Percentiles rank a stretch among this genome's conserved stretches.
These are phyloP conservation scores for Dicyrtoma fusca DNA, from an alignment of 2,888 invertebrate species.

Conservation along the genomic window DNA sequence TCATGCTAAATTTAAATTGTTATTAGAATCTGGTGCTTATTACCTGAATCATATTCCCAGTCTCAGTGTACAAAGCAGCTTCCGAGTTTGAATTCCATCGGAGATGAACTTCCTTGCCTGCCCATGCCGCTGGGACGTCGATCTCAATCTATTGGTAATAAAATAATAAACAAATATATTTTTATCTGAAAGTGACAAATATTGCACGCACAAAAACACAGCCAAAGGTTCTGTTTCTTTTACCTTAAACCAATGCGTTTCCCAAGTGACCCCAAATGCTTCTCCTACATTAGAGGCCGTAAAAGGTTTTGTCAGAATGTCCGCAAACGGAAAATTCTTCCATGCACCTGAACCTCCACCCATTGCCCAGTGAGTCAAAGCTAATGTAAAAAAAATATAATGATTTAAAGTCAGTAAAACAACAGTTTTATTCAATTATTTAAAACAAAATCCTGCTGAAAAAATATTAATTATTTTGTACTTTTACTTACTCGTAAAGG, in stretches of 20 bases:
- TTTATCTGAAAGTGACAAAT: neutral
- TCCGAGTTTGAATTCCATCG: conserved; percentile 62
- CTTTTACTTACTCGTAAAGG: conserved; percentile 45
- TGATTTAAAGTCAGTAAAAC: too few species aligned
- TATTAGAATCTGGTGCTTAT: too few species aligned
- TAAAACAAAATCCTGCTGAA: too few species aligned
- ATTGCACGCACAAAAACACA: neutral
- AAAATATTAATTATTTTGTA: too few species aligned
- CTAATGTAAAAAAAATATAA: too few species aligned
- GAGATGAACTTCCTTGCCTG: conserved; percentile 61
- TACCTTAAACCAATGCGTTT: conserved; percentile 63
- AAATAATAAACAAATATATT: neutral
- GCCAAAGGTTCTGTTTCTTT: neutral
- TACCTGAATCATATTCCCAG: conserved; percentile 60
- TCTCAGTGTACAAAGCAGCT: conserved; percentile 59
- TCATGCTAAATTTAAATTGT: too few species aligned
- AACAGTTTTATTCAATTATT: too few species aligned
- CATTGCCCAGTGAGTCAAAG: conserved; percentile 5
- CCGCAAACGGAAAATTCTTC: conserved; percentile 58
- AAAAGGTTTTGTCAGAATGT: conserved; percentile 42
- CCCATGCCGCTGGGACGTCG: conserved; percentile 60
- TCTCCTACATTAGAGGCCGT: conserved; percentile 55
- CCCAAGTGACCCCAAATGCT: conserved; percentile 61
- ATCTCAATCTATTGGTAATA: conserved; percentile 57
- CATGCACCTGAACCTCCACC: conserved; percentile 59